Evolutionary conservation across 2,113 vertebrate species (phyloP).

Genomic region (Oostethus manadensis): DNA sequence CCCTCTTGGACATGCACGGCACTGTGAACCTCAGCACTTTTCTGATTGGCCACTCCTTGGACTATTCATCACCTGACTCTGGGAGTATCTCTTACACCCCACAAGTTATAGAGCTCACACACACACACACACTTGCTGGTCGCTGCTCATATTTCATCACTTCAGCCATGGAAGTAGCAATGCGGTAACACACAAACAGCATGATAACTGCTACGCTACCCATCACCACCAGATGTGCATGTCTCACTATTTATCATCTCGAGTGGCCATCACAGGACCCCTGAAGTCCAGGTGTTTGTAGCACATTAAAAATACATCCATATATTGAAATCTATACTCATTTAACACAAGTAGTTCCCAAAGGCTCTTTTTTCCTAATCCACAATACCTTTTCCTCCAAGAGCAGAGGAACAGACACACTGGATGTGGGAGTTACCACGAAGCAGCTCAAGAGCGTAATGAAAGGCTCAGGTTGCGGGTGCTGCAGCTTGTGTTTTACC

Average conservation of each 20-base stretch:
- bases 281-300: neutral
- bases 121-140: neutral
- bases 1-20: neutral
- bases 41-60: neutral
- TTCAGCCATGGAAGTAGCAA: too few relatives aligned
- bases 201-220: too few relatives aligned
- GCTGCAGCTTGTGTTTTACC: slow-evolving; percentile 8
- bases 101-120: neutral
- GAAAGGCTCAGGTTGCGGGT: slow-evolving; percentile 2
- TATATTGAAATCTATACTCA: neutral
- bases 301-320: neutral
- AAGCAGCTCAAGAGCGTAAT: slow-evolving; percentile 3
- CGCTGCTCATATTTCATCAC: too few relatives aligned
- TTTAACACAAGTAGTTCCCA: neutral
- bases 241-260: neutral
- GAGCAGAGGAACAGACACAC: neutral
- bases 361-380: neutral
- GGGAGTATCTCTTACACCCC: neutral
- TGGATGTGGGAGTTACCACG: slow-evolving; percentile 7
- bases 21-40: slow-evolving; percentile 7
- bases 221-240: neutral
- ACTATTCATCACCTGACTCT: slow-evolving; percentile 1
- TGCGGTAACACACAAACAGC: too few relatives aligned
- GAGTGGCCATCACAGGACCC: neutral
- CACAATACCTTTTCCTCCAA: neutral